A percentile compares a stretch with the other conserved stretches of the same genome.
Conservation (phyloP, 2,797 vertebrate species). For the Ceryle rudis region DNA sequence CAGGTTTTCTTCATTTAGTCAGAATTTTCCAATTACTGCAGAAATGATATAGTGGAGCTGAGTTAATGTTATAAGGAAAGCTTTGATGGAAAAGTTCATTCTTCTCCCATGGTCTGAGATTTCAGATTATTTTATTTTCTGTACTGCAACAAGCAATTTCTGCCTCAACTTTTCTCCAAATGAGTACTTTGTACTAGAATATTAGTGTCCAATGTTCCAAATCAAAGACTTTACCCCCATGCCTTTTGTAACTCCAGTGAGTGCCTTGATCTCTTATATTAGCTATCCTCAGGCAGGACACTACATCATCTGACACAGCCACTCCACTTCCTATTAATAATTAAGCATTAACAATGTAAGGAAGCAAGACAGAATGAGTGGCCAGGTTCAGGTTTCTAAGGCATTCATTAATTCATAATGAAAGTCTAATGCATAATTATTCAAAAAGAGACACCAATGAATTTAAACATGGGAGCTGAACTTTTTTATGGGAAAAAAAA, state of each 20-base stretch:
- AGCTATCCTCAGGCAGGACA: background rate
- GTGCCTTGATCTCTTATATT: background rate
- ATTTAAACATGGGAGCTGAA: constrained; percentile 13
- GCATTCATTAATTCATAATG: constrained; percentile 39
- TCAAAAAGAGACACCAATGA: constrained; percentile 23
- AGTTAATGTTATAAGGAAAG: background rate
- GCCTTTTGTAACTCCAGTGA: background rate
- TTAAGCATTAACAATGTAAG: constrained; percentile 24
- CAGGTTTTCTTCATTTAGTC: background rate
- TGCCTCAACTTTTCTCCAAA: background rate
- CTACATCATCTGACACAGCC: background rate
- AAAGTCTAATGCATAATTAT: constrained; percentile 19
- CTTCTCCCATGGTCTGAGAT: background rate
- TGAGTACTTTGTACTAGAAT: background rate
- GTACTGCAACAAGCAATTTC: background rate
- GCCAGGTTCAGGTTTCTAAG: constrained; percentile 26
- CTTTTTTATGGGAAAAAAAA: background rate
- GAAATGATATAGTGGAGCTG: background rate
- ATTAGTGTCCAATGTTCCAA: background rate
- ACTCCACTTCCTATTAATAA: constrained; percentile 28
- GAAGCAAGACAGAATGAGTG: background rate
- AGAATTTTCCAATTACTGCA: background rate
- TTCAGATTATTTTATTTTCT: background rate
- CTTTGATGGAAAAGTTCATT: background rate
- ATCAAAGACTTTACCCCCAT: background rate